Evolutionary conservation across 2,797 vertebrate species (phyloP).

Genomic region (Phoeniculus purpureus): DNA sequence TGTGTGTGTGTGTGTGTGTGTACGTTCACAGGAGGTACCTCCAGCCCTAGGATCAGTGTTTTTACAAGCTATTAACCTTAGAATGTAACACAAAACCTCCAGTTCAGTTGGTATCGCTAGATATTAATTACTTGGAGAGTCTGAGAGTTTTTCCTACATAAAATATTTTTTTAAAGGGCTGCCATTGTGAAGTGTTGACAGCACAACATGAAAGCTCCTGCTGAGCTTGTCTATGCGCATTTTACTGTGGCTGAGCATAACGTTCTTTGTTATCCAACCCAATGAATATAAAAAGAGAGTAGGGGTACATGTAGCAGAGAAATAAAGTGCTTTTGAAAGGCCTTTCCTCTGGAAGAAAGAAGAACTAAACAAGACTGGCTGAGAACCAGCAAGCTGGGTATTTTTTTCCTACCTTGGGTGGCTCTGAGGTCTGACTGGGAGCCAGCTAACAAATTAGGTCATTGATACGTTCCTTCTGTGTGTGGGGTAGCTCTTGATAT

Average conservation of each 20-base stretch:
- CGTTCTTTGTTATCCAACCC: constrained; percentile 27
- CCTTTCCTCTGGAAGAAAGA: constrained; percentile 22
- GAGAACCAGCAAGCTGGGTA: constrained; percentile 12
- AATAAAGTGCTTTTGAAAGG: constrained; percentile 52
- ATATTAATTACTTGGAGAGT: neutral
- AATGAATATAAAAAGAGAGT: constrained; percentile 43
- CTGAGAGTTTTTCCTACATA: neutral
- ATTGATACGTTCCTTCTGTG: constrained; percentile 13
- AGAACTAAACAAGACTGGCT: constrained; percentile 20
- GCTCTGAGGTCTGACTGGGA: constrained; percentile 40
- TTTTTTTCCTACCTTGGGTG: constrained; percentile 36
- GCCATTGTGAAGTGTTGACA: constrained; percentile 31
- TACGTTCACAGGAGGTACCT: neutral
- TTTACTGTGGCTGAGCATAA: constrained; percentile 25
- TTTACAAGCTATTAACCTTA: neutral
- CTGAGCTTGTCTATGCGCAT: constrained; percentile 39
- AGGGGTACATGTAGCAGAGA: constrained; percentile 5
- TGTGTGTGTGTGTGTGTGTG: neutral
- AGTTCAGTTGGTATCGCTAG: neutral
- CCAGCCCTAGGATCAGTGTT: neutral
- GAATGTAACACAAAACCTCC: neutral
- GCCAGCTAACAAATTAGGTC: constrained; percentile 55
- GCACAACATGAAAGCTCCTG: constrained; percentile 15
- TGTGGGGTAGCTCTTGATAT: constrained; percentile 13
- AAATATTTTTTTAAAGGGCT: neutral